phyloP scores from a whole-genome alignment of 2,797 vertebrate genomes.

The Cheracebus regulus region DNA sequence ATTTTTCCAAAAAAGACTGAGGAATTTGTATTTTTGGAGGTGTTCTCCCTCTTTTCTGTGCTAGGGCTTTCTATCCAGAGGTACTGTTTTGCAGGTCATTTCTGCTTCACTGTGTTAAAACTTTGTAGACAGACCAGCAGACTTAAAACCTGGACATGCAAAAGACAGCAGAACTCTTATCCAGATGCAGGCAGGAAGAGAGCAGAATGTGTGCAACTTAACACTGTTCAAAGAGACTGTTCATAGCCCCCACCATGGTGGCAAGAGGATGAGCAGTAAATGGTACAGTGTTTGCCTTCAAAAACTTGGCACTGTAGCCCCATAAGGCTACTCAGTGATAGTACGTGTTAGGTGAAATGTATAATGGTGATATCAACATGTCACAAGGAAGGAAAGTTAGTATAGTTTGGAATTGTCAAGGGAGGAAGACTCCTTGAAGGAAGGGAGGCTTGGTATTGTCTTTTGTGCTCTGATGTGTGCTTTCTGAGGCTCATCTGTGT shows the following conservation, averaged over 20 bases:
- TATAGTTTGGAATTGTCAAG: neutral
- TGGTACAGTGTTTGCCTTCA: neutral
- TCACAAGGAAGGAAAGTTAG: neutral
- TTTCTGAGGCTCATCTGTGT: neutral
- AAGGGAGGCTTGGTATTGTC: neutral
- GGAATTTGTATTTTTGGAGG: neutral
- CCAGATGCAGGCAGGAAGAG: neutral
- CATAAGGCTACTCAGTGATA: neutral
- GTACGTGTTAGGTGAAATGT: neutral
- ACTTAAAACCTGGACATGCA: neutral
- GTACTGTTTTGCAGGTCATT: neutral
- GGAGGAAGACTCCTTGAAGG: neutral
- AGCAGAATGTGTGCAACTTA: neutral
- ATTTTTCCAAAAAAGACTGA: neutral
- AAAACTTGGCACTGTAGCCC: neutral
- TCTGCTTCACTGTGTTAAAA: neutral
- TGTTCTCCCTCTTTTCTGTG: neutral
- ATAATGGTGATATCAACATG: neutral
- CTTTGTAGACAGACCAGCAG: neutral
- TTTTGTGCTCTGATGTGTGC: neutral
- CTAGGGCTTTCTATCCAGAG: neutral
- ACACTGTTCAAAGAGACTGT: neutral
- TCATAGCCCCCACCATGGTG: fast-evolving
- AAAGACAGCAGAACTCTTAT: neutral
- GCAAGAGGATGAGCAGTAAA: neutral